A percentile compares a stretch with the other conserved stretches of the same genome.
Conservation (phyloP, 2,113 vertebrate genomes). For the Hymenochirus boettgeri region DNA sequence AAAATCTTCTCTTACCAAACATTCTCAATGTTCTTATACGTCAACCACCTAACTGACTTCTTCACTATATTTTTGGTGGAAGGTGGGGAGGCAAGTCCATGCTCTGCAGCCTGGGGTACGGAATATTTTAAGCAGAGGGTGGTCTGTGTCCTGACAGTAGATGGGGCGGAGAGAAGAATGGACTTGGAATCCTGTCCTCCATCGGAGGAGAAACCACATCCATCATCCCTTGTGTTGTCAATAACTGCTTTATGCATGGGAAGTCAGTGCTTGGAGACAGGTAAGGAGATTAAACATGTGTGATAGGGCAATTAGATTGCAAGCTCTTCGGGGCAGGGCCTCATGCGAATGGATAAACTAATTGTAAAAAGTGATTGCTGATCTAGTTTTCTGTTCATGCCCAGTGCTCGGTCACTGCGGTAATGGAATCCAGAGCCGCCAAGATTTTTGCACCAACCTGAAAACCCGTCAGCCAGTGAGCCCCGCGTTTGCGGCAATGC, state of each 20-base stretch:
- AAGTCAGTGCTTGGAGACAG: constrained; percentile 77
- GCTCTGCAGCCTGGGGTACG: constrained; percentile 81
- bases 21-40: too few relatives aligned
- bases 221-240: constrained; percentile 70
- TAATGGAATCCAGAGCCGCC: constrained; percentile 79
- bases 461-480: constrained; percentile 61
- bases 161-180: constrained; percentile 63
- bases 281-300: too few relatives aligned
- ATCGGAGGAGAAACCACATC: constrained; percentile 62
- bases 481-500: constrained; percentile 76
- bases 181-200: constrained; percentile 56
- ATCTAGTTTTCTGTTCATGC: too few relatives aligned
- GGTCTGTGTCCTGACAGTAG: constrained; percentile 66
- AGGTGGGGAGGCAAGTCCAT: constrained; percentile 60
- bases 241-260: constrained; percentile 79
- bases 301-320: too few relatives aligned
- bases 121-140: constrained; percentile 72
- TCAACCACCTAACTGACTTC: too few relatives aligned
- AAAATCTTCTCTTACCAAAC: too few relatives aligned
- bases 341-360: too few relatives aligned
- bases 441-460: constrained; percentile 72
- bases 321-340: too few relatives aligned
- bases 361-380: too few relatives aligned
- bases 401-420: constrained; percentile 86
- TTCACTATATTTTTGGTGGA: constrained; percentile 69